Evolutionary conservation across 2,113 vertebrate species (phyloP), one percentile per base, ranked within the genome.

Genomic region (Pseudorhombus dupliciocellatus): DNA sequence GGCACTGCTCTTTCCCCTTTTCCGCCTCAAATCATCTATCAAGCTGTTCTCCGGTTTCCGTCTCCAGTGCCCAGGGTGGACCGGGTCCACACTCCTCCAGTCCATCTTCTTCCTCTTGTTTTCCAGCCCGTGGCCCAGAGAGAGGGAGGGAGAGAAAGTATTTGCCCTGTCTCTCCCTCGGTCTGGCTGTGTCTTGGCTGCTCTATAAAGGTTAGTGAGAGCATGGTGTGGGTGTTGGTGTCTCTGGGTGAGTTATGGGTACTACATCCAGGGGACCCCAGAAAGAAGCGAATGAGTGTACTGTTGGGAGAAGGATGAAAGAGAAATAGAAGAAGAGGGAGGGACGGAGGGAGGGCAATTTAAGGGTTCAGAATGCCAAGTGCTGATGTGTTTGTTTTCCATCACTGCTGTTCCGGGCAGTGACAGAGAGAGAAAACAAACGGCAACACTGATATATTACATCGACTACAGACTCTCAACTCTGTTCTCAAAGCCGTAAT

Each of bases 351-450:
- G 80, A 87, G 90, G 87, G 91, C 88, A 93, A 87, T 89, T 84
- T 80, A 68, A 88, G 84, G 87, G 90, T 91, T 92, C 88, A 92
- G 70, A 82, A 91, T 93, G 91, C 91, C 90, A 93, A 93, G 88
- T 90, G 87, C 91, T 93, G 91, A 93, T 92, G 88, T 92, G 90
- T 93, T 93, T 93, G 91, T 91, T 93, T 91, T 92, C 86, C 90
- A 92, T 90, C 88, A 86, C 84, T 75, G 91, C 85, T 86, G 89
- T 93, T 93, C 91, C 82, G 89, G 90, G 88, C 91, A 92, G 82
- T 89, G 87, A 91, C 81, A 92, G 87, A 86, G 75, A 89, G 88
- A 87, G 77, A 92, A 92, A 92, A 92, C 88, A 92, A 92, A 93
- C 86, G 80, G 84, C 76, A 81, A 81, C 81, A 71, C 84, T 91